A percentile compares a stretch with the other conserved stretches of the same genome.
Conservation (phyloP, 2,888 invertebrate genomes). For the Copidosoma aretas region DNA sequence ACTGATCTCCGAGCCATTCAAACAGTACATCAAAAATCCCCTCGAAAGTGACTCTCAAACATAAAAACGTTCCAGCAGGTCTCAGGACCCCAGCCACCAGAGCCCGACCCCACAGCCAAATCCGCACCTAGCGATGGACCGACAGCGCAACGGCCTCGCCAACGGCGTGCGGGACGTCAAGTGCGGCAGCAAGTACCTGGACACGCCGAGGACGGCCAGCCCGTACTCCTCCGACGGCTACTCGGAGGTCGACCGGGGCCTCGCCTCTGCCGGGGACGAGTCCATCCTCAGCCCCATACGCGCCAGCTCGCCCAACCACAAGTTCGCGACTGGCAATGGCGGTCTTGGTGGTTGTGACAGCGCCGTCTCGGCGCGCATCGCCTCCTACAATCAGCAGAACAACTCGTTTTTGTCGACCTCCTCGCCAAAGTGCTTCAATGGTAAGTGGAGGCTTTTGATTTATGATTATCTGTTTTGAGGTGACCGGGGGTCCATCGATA, state of each 20-base stretch:
- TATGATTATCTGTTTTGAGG: too few relatives aligned
- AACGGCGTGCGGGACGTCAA: constrained; percentile 57
- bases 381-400: constrained; percentile 53
- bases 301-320: constrained; percentile 37
- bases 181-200: constrained; percentile 52
- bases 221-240: constrained; percentile 52
- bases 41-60: too few relatives aligned
- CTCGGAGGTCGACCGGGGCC: constrained; percentile 56
- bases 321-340: too few relatives aligned
- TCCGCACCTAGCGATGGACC: constrained; percentile 60
- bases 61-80: too few relatives aligned
- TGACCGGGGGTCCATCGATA: too few relatives aligned
- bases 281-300: constrained; percentile 53
- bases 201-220: constrained; percentile 35
- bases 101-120: constrained; percentile 51
- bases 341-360: constrained; percentile 36
- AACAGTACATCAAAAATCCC: too few relatives aligned
- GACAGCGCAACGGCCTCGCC: constrained; percentile 53
- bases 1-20: too few relatives aligned
- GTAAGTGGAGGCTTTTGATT: constrained; percentile 46
- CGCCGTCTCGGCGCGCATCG: constrained; percentile 47
- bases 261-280: constrained; percentile 46
- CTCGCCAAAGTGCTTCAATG: constrained; percentile 51
- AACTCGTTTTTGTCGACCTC: constrained; percentile 51
- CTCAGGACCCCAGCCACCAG: constrained; percentile 33